These are phyloP conservation scores for Melanaphis sacchari DNA, from an alignment of 1,140 invertebrate species.

Conservation along the genomic window DNA sequence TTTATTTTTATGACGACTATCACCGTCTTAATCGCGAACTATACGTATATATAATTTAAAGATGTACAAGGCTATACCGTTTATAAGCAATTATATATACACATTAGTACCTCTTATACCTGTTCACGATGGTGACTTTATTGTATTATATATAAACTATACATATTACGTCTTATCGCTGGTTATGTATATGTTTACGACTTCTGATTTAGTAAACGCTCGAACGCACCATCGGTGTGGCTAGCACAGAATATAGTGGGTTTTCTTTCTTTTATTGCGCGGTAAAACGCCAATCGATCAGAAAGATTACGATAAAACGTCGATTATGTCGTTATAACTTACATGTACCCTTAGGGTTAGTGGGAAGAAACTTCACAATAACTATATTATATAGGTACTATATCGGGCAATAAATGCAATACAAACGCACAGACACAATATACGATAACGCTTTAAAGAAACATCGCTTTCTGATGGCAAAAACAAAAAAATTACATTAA, in stretches of 20 bases:
- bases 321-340: not conserved
- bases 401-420: not conserved
- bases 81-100: not conserved
- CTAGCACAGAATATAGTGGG: not conserved
- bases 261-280: not conserved
- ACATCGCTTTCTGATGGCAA: not conserved
- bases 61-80: not conserved
- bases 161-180: not conserved
- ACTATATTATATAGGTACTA: slow-evolving; percentile 1
- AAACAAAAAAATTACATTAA: not conserved
- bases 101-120: not conserved
- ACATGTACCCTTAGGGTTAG: not conserved
- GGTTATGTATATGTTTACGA: not conserved
- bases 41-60: not conserved
- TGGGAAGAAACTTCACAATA: not conserved
- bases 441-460: not conserved
- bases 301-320: slow-evolving; percentile 45
- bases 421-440: not conserved
- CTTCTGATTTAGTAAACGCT: not conserved
- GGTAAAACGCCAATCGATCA: slow-evolving; percentile 40
- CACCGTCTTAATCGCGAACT: not conserved
- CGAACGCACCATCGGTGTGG: not conserved
- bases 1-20: slow-evolving; percentile 46
- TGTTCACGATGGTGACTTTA: not conserved
- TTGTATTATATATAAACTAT: not conserved